phyloP scores from a whole-genome alignment of 2,113 vertebrate genomes.

The Paratilapia polleni region DNA sequence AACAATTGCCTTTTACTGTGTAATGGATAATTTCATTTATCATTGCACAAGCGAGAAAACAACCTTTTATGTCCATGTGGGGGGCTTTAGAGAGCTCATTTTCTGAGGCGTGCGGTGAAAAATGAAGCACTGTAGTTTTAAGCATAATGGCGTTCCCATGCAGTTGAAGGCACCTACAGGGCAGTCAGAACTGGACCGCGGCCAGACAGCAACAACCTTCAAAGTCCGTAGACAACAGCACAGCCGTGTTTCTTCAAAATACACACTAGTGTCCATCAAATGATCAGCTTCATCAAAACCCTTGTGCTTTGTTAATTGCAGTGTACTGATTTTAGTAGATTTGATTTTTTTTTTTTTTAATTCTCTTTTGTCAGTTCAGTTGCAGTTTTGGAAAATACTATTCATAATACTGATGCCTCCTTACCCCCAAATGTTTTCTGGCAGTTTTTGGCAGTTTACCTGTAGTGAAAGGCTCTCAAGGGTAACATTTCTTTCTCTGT shows the following conservation, averaged over 20 bases:
- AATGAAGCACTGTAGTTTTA: constrained; percentile 39
- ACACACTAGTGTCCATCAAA: constrained; percentile 3
- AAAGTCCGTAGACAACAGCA: constrained; percentile 4
- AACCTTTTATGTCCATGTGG: constrained; percentile 29
- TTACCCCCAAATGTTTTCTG: no score
- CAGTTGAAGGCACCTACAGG: constrained; percentile 41
- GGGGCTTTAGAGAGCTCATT: constrained; percentile 20
- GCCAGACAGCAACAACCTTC: constrained; percentile 47
- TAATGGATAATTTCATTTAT: constrained; percentile 50
- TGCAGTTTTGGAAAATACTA: neutral
- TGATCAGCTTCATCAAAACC: neutral
- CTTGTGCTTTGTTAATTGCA: neutral
- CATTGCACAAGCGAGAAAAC: constrained; percentile 38
- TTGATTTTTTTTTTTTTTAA: neutral
- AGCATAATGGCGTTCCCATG: constrained; percentile 30
- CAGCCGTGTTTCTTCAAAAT: neutral
- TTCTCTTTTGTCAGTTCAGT: neutral
- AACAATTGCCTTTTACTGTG: constrained; percentile 5
- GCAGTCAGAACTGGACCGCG: constrained; percentile 29
- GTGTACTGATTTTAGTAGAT: neutral
- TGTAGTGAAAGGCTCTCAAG: neutral
- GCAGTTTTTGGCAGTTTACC: constrained; percentile 9
- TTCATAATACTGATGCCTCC: neutral
- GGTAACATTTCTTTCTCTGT: neutral
- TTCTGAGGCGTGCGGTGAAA: constrained; percentile 28